These are phyloP conservation scores for Anguilla anguilla DNA, from an alignment of 2,797 vertebrate species.

Conservation along the genomic window DNA sequence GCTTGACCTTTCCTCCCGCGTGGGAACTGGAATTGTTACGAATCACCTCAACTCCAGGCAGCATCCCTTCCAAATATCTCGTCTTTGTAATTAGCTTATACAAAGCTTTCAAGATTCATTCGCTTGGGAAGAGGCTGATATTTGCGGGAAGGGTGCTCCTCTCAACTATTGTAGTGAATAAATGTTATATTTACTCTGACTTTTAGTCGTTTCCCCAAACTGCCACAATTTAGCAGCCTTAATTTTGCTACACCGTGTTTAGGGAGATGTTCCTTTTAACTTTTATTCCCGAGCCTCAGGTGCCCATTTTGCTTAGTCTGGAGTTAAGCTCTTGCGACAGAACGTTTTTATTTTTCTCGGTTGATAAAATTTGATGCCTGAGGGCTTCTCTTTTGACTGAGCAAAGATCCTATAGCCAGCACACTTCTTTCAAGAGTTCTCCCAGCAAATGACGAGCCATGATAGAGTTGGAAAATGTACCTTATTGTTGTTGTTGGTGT, in stretches of 20 bases:
- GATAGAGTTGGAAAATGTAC: neutral
- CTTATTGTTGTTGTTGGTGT: neutral
- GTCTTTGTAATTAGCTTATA: neutral
- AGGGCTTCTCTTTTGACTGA: neutral
- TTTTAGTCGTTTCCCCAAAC: neutral
- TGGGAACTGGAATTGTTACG: constrained; percentile 7
- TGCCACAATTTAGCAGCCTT: neutral
- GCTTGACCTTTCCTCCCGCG: constrained; percentile 18
- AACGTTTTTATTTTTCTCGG: neutral
- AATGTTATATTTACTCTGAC: neutral
- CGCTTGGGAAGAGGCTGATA: neutral
- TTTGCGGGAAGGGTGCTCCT: neutral
- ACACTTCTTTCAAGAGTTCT: neutral
- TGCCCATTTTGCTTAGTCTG: neutral
- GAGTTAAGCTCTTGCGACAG: neutral
- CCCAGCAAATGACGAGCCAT: neutral
- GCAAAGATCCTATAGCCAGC: neutral
- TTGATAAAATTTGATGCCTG: neutral
- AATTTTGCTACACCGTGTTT: neutral
- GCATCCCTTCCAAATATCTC: neutral
- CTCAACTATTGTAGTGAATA: neutral
- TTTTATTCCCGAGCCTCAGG: neutral
- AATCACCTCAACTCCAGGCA: neutral
- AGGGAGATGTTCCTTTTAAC: neutral
- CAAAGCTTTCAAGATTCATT: neutral